Evolutionary conservation across 2,888 invertebrate genomes (phyloP), one percentile per base, ranked within the genome.

Genomic region (Torymus texanus): DNA sequence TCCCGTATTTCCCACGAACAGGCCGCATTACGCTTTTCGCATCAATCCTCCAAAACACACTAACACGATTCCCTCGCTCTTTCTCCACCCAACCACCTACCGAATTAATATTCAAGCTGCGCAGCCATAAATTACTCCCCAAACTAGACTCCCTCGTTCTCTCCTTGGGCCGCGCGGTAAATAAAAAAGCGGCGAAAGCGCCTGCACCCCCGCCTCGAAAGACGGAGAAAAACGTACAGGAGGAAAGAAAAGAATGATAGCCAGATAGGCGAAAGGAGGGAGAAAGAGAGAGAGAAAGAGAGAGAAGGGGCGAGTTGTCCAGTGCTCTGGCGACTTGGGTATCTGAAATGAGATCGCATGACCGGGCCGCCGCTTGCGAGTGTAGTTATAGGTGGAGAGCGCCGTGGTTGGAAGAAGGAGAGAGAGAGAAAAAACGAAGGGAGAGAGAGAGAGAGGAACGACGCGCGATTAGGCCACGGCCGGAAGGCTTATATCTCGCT

Each of bases 291-390:
- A 21, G 21, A 62, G 65, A 62, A 41, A 68, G 50, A 58, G 62
- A 56, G 29, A 67, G 63, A 65, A 29, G 24, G 18, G 29, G 55
- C 67, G 68, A 80, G 81, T 71, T 51, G 75, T 55, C 75, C 71
- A 65, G 67, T 63, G 21, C 61, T 70, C 76, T 78, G 81, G 81
- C 78, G 76, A 83, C 79, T 75, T 50, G 16, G 74, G 75, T 83
- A 81, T 83, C 76, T 79, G 78, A 84, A 84, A 85, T 84, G 82
- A 84, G 84, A 83, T 83, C 81, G 81, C 80, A 81, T 80, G 76
- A 83, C 82, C 75, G 68, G 18, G 71, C 61, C 72, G 59, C 55
- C 10, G 72, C 71, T 66, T 56, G 73, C 29, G 50, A 55, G 24
- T 24, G 62, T 61, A 82, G 41, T 41, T 41, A 41, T 41, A 41